A percentile compares a stretch with the other conserved stretches of the same genome.
These are phyloP conservation scores for Aphaenogaster floridana DNA, from an alignment of 1,140 invertebrate species.

Conservation along the genomic window DNA sequence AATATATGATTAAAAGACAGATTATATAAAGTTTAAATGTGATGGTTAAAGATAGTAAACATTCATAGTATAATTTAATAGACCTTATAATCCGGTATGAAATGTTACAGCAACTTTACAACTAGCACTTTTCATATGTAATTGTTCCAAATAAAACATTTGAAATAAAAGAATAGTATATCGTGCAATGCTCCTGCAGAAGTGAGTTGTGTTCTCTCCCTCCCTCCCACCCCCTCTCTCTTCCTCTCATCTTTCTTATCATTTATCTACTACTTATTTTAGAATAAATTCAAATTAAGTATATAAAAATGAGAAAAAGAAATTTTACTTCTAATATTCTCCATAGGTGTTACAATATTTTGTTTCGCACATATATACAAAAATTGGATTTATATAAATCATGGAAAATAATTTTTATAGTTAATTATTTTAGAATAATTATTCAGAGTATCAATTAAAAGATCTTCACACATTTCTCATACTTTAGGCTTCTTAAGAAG, in stretches of 20 bases:
- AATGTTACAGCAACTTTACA: background rate
- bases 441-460: background rate
- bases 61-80: background rate
- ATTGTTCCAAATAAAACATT: background rate
- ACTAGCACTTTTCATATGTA: background rate
- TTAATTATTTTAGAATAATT: background rate
- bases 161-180: background rate
- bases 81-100: background rate
- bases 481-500: background rate
- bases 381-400: background rate
- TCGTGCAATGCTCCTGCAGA: background rate
- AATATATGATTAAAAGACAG: background rate
- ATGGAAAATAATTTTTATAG: background rate
- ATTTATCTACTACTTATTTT: background rate
- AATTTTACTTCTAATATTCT: background rate
- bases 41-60: background rate
- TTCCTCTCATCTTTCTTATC: background rate
- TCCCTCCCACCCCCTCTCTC: too few relatives aligned
- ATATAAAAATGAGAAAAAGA: background rate
- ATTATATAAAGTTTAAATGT: background rate
- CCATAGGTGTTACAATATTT: background rate
- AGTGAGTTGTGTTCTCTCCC: background rate
- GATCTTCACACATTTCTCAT: background rate
- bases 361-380: background rate
- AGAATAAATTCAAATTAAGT: background rate